These are phyloP conservation scores for Dichetophora obliterata DNA, from an alignment of 2,888 invertebrate genomes.

Conservation along the genomic window DNA sequence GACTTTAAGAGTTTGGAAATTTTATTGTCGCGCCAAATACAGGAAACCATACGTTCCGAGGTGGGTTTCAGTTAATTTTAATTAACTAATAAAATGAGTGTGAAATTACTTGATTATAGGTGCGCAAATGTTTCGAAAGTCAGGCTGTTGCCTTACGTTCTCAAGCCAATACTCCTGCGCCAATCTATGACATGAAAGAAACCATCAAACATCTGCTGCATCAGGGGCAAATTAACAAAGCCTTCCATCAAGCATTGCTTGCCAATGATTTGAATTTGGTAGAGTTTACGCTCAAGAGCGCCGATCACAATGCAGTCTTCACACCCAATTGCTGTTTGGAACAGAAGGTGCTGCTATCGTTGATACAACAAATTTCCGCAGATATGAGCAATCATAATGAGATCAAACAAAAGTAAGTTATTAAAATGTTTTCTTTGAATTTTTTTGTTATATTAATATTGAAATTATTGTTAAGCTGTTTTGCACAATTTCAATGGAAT, in stretches of 20 bases:
- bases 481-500: too few species aligned
- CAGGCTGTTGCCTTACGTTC: conserved; percentile 78
- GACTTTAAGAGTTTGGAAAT: conserved; percentile 67
- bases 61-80: conserved; percentile 46
- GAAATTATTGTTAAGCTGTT: too few species aligned
- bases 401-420: conserved; percentile 80
- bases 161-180: conserved; percentile 81
- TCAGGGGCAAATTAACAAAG: conserved; percentile 84
- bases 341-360: conserved; percentile 90
- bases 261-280: conserved; percentile 91
- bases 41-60: conserved; percentile 66
- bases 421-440: not conserved
- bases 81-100: not conserved
- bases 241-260: conserved; percentile 90
- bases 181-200: conserved; percentile 74
- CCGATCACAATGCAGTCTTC: conserved; percentile 85
- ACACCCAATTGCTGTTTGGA: conserved; percentile 79
- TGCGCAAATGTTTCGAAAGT: conserved; percentile 72
- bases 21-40: conserved; percentile 62
- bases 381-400: conserved; percentile 89
- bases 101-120: conserved; percentile 49
- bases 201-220: conserved; percentile 78
- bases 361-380: conserved; percentile 94
- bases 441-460: too few species aligned
- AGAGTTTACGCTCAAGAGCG: conserved; percentile 87